These are phyloP conservation scores for Dromococcyx pavoninus DNA, from an alignment of 2,797 vertebrate genomes.

Conservation along the genomic window DNA sequence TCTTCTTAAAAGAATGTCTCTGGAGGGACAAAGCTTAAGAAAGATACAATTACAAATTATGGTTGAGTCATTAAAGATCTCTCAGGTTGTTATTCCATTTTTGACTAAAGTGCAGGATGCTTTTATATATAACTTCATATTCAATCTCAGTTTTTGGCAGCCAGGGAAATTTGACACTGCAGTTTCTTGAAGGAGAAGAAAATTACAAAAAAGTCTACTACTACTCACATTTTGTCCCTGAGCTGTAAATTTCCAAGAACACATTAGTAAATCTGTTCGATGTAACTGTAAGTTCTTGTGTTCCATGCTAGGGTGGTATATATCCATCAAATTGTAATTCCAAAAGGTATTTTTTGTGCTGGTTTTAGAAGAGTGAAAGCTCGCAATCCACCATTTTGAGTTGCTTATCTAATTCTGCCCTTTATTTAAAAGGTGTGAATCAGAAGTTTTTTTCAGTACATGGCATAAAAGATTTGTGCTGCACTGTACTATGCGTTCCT, in stretches of 20 bases:
- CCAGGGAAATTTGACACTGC: not conserved
- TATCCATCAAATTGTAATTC: conserved; percentile 25
- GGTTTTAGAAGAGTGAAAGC: not conserved
- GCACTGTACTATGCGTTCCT: not conserved
- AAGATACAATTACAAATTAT: not conserved
- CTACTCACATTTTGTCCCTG: conserved; percentile 53
- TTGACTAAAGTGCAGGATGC: not conserved
- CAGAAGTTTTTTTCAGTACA: not conserved
- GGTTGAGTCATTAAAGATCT: not conserved
- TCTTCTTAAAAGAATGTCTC: not conserved
- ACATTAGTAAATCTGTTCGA: conserved; percentile 56
- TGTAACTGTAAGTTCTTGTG: conserved; percentile 27
- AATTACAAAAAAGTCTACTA: not conserved
- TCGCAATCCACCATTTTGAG: not conserved
- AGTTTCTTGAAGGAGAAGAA: conserved; percentile 8
- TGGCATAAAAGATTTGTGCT: not conserved
- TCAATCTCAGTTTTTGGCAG: not conserved
- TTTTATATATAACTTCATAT: not conserved
- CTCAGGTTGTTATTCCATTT: not conserved
- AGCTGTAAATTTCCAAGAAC: conserved; percentile 68
- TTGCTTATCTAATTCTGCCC: conserved; percentile 13
- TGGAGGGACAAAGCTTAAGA: not conserved
- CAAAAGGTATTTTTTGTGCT: not conserved
- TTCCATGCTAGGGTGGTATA: not conserved
- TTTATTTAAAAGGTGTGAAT: conserved; percentile 14